Conservation (phyloP, 1,140 invertebrate species). For the Ceratoteleas bidentatus region DNA sequence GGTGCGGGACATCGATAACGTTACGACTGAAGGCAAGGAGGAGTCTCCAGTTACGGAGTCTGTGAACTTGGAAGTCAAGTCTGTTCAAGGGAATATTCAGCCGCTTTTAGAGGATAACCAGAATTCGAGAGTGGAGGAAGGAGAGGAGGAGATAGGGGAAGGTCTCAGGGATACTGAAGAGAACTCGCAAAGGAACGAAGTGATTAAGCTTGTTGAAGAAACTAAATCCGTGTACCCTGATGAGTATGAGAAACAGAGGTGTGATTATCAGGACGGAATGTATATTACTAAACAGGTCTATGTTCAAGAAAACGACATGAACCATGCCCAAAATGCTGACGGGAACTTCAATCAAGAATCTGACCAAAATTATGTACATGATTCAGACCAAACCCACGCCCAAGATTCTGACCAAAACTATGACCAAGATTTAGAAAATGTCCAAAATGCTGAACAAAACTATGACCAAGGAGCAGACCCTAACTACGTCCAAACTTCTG, state of each 20-base stretch:
- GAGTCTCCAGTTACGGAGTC: neutral
- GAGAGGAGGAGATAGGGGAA: neutral
- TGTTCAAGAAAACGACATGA: no score
- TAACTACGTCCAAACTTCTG: conserved; percentile 10
- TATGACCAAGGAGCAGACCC: neutral
- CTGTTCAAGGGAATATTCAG: no score
- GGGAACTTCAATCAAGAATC: neutral
- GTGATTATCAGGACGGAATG: neutral
- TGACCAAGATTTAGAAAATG: neutral
- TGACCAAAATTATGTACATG: conserved; percentile 6
- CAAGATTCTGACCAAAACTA: conserved; percentile 16
- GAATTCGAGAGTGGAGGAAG: neutral
- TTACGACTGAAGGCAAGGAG: neutral
- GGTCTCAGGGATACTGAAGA: neutral
- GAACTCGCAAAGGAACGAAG: neutral
- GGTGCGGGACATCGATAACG: conserved; percentile 9
- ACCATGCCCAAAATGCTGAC: no score
- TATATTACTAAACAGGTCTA: no score
- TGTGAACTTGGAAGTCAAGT: neutral
- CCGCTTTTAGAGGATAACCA: neutral
- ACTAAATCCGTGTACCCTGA: conserved; percentile 13
- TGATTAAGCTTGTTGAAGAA: neutral
- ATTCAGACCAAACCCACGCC: conserved; percentile 22
- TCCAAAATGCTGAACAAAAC: neutral
- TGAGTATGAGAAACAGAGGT: conserved; percentile 21